phyloP scores from a whole-genome alignment of 2,113 vertebrate genomes.

The Pachyramphus minor region DNA sequence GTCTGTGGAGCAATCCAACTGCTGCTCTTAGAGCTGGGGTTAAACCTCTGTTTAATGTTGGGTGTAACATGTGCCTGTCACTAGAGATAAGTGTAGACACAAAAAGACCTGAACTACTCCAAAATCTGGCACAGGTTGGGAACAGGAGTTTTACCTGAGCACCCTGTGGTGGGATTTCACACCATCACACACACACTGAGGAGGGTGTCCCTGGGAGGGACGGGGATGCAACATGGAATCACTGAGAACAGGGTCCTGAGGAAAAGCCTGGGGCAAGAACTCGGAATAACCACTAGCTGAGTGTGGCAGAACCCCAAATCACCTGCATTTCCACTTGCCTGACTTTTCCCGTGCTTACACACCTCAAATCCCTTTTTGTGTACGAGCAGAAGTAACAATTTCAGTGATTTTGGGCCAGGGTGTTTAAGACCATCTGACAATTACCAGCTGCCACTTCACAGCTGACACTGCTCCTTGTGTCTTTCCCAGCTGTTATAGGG shows the following conservation, averaged over 20 bases:
- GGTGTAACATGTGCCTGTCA: background rate
- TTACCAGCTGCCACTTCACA: background rate
- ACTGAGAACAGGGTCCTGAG: background rate
- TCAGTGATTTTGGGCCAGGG: background rate
- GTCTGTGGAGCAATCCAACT: background rate
- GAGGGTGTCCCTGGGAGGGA: background rate
- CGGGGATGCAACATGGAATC: background rate
- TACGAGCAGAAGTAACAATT: background rate
- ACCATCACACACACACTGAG: accelerated
- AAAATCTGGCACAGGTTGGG: background rate
- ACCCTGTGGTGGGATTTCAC: background rate
- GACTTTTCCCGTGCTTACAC: background rate
- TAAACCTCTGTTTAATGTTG: background rate
- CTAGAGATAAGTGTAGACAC: background rate
- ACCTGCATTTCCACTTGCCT: background rate
- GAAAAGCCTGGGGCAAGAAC: background rate
- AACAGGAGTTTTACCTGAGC: background rate
- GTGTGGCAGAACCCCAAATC: background rate
- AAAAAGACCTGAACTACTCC: background rate
- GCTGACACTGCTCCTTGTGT: background rate
- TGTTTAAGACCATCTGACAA: background rate
- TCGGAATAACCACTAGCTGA: background rate
- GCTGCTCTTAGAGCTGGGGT: background rate
- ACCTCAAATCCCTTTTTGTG: background rate
- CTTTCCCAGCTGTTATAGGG: conserved; percentile 63